Conservation (phyloP, 2,888 invertebrate genomes). For the Zeuzera pyrina region DNA sequence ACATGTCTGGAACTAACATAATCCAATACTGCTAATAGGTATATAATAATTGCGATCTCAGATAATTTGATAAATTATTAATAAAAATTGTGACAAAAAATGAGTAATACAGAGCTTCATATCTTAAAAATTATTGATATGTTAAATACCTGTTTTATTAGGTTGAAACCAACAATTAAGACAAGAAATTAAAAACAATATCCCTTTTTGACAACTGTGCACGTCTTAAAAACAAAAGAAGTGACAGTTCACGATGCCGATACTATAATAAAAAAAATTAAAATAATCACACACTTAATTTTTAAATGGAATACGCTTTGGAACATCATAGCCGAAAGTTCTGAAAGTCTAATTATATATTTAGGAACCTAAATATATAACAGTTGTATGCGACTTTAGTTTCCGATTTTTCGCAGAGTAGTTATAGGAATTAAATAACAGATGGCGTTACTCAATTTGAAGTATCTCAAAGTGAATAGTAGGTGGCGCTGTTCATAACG, state of each 20-base stretch:
- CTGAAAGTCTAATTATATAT: constrained; percentile 49
- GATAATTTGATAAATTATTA: too few relatives aligned
- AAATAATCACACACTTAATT: constrained; percentile 9
- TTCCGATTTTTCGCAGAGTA: background rate
- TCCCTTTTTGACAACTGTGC: constrained; percentile 5
- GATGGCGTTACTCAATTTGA: background rate
- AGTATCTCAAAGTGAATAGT: background rate
- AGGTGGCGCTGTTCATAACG: constrained; percentile 10
- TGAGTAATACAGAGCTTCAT: too few relatives aligned
- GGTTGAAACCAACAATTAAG: too few relatives aligned
- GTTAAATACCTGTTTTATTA: too few relatives aligned
- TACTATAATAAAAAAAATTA: constrained; percentile 14
- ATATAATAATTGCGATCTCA: too few relatives aligned
- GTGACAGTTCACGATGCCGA: too few relatives aligned
- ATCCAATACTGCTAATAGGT: too few relatives aligned
- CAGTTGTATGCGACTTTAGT: constrained; percentile 19
- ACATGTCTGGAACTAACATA: too few relatives aligned
- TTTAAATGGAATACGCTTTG: constrained; percentile 31
- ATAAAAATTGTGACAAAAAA: too few relatives aligned
- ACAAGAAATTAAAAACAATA: constrained; percentile 3
- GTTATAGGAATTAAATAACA: background rate
- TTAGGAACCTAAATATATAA: constrained; percentile 52
- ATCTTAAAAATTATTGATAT: too few relatives aligned
- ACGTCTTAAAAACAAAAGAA: too few relatives aligned
- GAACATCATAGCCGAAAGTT: constrained; percentile 58